phyloP scores from a whole-genome alignment of 2,113 vertebrate genomes.

The Oxyura jamaicensis region DNA sequence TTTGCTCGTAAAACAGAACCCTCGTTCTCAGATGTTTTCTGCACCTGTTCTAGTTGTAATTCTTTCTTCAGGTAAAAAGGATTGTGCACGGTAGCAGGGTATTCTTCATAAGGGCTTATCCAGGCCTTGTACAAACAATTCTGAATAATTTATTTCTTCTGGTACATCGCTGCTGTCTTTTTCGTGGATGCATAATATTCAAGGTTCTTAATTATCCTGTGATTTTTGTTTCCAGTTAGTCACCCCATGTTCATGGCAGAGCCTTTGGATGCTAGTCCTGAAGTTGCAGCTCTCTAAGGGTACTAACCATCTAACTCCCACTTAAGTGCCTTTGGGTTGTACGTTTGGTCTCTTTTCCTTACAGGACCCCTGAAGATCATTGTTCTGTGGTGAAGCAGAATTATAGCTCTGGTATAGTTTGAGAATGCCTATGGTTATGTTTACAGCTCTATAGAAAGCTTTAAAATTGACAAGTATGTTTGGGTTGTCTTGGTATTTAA shows the following conservation, averaged over 20 bases:
- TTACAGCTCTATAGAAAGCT: background rate
- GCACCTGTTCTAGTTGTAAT: background rate
- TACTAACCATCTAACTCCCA: background rate
- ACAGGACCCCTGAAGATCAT: background rate
- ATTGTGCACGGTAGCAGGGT: accelerated
- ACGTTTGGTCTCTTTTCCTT: background rate
- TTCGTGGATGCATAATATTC: background rate
- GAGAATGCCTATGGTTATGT: background rate
- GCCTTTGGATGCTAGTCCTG: background rate
- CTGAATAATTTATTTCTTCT: background rate
- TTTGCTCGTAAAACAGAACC: background rate
- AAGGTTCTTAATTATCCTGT: background rate
- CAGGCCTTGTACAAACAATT: background rate
- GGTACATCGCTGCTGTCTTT: background rate
- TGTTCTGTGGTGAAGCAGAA: background rate
- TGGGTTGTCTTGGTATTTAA: background rate
- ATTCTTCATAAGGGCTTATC: background rate
- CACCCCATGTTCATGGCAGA: background rate
- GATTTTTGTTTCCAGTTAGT: background rate
- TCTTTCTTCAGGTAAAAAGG: background rate
- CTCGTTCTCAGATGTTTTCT: background rate
- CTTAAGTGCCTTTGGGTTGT: background rate
- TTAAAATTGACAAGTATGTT: background rate
- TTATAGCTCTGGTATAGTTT: background rate
- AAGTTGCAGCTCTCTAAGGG: background rate